A percentile compares a stretch with the other conserved stretches of the same genome.
phyloP scores from a whole-genome alignment of 1,140 invertebrate genomes.

The Caenorhabditis brenneri region DNA sequence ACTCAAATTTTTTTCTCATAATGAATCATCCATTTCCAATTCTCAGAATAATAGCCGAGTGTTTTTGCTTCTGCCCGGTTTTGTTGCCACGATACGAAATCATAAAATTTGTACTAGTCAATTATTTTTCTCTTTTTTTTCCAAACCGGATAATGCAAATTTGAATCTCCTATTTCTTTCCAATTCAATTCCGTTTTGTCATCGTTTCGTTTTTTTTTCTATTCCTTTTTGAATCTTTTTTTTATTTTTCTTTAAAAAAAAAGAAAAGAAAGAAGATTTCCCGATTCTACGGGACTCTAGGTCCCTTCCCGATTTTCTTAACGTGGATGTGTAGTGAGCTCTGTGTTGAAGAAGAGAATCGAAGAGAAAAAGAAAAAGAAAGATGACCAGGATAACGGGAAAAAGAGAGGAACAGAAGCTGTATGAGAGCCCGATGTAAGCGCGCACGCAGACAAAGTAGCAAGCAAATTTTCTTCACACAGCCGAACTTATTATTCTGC shows the following conservation, averaged over 20 bases:
- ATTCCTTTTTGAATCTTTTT: background rate
- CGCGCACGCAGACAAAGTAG: constrained; percentile 24
- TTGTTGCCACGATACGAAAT: too few relatives aligned
- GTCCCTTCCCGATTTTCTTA: background rate
- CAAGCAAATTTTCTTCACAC: constrained; percentile 33
- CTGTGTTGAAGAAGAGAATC: background rate
- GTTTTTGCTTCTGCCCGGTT: too few relatives aligned
- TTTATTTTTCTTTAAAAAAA: background rate
- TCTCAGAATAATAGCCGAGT: too few relatives aligned
- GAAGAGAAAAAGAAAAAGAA: background rate
- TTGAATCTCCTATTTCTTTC: background rate
- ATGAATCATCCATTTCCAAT: too few relatives aligned
- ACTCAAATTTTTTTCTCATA: too few relatives aligned
- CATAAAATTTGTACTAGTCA: too few relatives aligned
- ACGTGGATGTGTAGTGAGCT: background rate
- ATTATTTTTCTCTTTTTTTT: too few relatives aligned
- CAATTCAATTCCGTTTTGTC: background rate
- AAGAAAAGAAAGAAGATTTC: constrained; percentile 12
- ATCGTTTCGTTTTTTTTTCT: background rate
- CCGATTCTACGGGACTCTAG: constrained; percentile 6
- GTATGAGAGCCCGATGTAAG: constrained; percentile 6
- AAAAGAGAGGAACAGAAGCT: background rate
- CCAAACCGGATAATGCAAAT: too few relatives aligned
- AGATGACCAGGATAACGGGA: background rate
- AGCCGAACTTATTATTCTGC: constrained; percentile 30